These are phyloP conservation scores for Hyalella azteca DNA, from an alignment of 2,888 invertebrate genomes.

Conservation along the genomic window DNA sequence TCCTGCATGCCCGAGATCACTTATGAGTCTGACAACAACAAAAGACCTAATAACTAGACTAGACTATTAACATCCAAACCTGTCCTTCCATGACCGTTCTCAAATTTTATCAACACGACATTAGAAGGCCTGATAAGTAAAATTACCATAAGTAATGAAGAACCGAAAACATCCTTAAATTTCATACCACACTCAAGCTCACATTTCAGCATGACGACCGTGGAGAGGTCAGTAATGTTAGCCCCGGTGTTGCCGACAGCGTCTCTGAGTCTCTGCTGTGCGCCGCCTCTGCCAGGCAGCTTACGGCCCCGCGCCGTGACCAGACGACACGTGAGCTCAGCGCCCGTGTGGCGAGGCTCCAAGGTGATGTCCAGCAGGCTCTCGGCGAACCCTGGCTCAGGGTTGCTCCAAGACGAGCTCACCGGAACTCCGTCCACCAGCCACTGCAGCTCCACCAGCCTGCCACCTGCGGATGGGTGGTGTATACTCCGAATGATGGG, in stretches of 20 bases:
- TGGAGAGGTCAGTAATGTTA: conserved; percentile 28
- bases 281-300: conserved; percentile 12
- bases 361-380: conserved; percentile 38
- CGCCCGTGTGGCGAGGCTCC: conserved; percentile 40
- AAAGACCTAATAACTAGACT: no score
- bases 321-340: conserved; percentile 51
- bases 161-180: no score
- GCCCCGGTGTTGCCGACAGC: background rate
- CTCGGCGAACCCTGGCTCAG: background rate
- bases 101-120: no score
- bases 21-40: no score
- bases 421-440: conserved; percentile 33
- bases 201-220: conserved; percentile 23
- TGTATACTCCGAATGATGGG: background rate
- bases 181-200: background rate
- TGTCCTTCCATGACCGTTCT: no score
- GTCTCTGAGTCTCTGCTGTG: conserved; percentile 11
- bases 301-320: conserved; percentile 36
- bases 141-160: no score
- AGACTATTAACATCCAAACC: no score
- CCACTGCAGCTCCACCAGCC: conserved; percentile 40
- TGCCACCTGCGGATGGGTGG: background rate
- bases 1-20: no score
- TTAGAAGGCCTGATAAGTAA: no score
- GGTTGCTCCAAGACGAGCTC: conserved; percentile 37